A percentile compares a stretch with the other conserved stretches of the same genome.
Conservation (phyloP, 2,797 vertebrate species). For the Esox masquinongy region DNA sequence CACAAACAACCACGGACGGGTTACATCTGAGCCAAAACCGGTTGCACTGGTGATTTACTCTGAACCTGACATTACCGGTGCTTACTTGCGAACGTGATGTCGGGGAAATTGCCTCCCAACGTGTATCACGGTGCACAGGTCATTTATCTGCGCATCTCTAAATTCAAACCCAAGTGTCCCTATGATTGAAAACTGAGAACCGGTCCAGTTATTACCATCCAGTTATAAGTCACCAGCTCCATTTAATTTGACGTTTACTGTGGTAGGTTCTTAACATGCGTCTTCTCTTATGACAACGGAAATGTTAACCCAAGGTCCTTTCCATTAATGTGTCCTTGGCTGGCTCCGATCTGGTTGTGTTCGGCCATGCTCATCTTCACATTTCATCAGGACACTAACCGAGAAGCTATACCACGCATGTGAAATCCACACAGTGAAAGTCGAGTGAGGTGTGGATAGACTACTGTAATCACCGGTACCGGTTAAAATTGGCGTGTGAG, state of each 20-base stretch:
- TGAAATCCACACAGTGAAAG: too few species aligned
- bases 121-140: too few species aligned
- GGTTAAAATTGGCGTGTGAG: too few species aligned
- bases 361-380: slow-evolving; percentile 39
- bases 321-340: slow-evolving; percentile 18
- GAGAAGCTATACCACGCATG: too few species aligned
- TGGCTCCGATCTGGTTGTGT: neutral
- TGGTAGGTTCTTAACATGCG: neutral
- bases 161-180: too few species aligned
- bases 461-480: too few species aligned
- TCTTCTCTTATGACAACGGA: neutral
- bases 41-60: neutral
- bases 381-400: neutral
- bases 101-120: neutral
- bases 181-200: too few species aligned
- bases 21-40: neutral
- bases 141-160: too few species aligned
- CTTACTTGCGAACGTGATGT: too few species aligned
- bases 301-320: slow-evolving; percentile 14
- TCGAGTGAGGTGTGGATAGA: too few species aligned
- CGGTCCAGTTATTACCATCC: too few species aligned
- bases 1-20: slow-evolving; percentile 23
- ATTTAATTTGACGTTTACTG: neutral
- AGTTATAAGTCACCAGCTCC: neutral
- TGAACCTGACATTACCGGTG: neutral